Base-by-base conservation (phyloP, 2,888 invertebrate species). In the Lasioglossum marginatum region DNA sequence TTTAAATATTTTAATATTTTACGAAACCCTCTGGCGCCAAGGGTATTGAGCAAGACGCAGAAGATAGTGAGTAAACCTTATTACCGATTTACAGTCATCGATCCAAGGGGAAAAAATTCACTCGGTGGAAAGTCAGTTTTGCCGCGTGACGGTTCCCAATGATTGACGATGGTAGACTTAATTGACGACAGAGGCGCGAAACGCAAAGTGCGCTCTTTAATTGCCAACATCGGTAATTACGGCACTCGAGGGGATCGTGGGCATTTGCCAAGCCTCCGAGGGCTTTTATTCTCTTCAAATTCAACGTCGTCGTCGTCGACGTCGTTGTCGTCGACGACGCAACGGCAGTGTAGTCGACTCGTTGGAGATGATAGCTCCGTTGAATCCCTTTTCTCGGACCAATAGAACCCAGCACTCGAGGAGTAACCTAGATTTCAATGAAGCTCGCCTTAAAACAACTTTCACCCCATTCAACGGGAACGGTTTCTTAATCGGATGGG, bases 201-300 rank as follows among this genome's bases (percentile, higher is more conserved):
- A 89, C 89, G 83, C 83, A 88, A 90, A 91, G 89, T 89, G 90
- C 82, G 89, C 90, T 86, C 86, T 91, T 92, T 92, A 92, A 92
- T 92, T 92, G 92, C 90, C 89, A 92, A 92, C 92, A 92, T 92
- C 88, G 85, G 89, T 92, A 92, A 92, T 92, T 92, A 92, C 91
- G 91, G 90, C 88, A 89, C 90, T 92, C 88, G 78, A 71, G 83
- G 77, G 83, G 57, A 77, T 86, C 89, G 87, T 84, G 88, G 86
- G 89, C 90, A 89, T 87, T 89, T 90, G 86, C 88, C 87, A 83
- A 87, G 79, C 81, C 80, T 80, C 68, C 68, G 63, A 57, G 80
- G 73, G 82, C 85, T 89, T 90, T 89, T 85, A 90, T 89, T 87
- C 85, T 68, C 85, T 34, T 37, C 75, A 82, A 76, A 87, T 83